Evolutionary conservation across 2,888 invertebrate genomes (phyloP).

Genomic region (Chloromyia formosa): DNA sequence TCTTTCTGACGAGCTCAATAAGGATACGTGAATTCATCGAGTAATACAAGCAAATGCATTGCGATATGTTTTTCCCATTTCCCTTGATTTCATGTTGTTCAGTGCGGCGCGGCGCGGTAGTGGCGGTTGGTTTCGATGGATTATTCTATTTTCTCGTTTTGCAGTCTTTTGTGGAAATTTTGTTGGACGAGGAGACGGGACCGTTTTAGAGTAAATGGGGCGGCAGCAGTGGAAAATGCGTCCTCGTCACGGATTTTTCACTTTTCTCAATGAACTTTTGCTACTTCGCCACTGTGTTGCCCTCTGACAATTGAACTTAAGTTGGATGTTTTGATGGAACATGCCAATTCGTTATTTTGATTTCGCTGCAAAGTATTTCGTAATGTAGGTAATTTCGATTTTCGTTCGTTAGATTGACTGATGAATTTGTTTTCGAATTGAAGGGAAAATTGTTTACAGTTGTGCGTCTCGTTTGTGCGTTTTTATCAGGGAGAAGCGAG

Average conservation of each 20-base stretch:
- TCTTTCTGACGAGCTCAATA: conserved; percentile 25
- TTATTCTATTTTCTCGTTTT: not conserved
- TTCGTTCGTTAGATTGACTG: conserved; percentile 3
- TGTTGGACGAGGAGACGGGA: conserved; percentile 28
- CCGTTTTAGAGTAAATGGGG: conserved; percentile 32
- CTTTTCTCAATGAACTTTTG: conserved; percentile 26
- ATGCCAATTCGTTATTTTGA: conserved; percentile 35
- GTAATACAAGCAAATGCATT: conserved; percentile 38
- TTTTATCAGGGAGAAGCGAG: too few relatives aligned
- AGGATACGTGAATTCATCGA: conserved; percentile 34
- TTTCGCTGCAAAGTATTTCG: conserved; percentile 33
- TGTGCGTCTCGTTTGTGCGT: not conserved
- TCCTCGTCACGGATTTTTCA: not conserved
- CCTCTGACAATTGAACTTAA: conserved; percentile 36
- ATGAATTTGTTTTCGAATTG: conserved; percentile 36
- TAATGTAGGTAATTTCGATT: conserved; percentile 25
- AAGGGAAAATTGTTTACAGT: conserved; percentile 22
- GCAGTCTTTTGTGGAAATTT: conserved; percentile 13
- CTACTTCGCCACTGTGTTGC: conserved; percentile 16
- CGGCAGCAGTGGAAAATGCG: not conserved
- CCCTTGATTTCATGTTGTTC: not conserved
- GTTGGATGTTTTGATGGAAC: conserved; percentile 23
- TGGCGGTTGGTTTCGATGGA: not conserved
- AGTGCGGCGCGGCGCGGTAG: not conserved
- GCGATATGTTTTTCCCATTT: conserved; percentile 36